Evolutionary conservation across 2,888 invertebrate genomes (phyloP), one percentile per base, ranked within the genome.

Genomic region (Pimpla rufipes): DNA sequence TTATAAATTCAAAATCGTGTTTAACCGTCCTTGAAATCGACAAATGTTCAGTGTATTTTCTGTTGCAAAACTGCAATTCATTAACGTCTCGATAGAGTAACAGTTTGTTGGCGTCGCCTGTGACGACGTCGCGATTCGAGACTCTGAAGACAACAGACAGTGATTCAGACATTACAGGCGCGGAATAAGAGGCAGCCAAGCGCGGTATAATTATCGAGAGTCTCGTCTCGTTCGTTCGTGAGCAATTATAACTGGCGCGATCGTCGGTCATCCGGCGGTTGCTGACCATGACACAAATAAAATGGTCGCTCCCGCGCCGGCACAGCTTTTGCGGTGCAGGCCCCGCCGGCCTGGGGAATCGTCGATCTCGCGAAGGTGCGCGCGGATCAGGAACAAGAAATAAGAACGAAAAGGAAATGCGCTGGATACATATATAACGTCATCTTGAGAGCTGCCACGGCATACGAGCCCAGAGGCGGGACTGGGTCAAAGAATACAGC

Each of bases 271-370:
- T 83, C 80, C 77, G 71, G 79, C 67, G 73, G 67, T 35, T 62
- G 80, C 37, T 83, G 83, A 77, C 83, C 83, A 76, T 83, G 83
- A 80, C 83, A 83, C 80, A 42, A 68, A 83, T 83, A 83, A 77
- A 76, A 77, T 74, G 57, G 18, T 40, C 50, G 59, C 64, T 50
- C 62, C 37, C 47, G 29, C 62, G 62, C 23, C 23, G 59, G 50
- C 68, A 42, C 23, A 40, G 37, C 66, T 59, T 40, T 57, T 57
- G 45, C 57, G 21, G 10, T 57, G 55, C 29, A 47, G 40, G 47
- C 5, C 3, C 29, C 5, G 29, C 13, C 16, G 23, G 55, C 47
- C 52, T 75, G 68, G 67, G 64, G 67, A 78, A 78, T 79, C 57
- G n/a, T 55, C 55, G 74, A 70, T 75, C 70, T 66, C 66, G 47